Percentiles rank a stretch among this genome's conserved stretches.
Conservation (phyloP, 2,888 invertebrate genomes). For the Drosophila sordidula region DNA sequence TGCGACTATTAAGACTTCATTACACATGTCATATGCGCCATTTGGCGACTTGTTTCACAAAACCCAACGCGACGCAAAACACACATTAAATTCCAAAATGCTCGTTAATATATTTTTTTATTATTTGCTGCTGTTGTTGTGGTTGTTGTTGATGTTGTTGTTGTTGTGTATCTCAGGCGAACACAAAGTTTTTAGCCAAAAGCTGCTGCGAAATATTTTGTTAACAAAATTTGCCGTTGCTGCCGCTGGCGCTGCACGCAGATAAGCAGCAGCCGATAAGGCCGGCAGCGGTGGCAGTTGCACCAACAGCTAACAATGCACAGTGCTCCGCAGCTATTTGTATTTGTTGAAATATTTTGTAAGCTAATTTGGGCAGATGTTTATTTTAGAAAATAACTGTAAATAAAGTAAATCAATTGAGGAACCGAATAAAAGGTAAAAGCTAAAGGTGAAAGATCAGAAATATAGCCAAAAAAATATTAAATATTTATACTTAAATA, state of each 20-base stretch:
- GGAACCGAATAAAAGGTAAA: too few relatives aligned
- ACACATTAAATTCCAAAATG: conserved; percentile 67
- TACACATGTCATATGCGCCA: conserved; percentile 81
- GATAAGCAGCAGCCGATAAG: conserved; percentile 74
- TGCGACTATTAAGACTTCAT: conserved; percentile 78
- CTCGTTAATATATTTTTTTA: conserved; percentile 58
- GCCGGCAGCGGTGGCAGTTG: conserved; percentile 46
- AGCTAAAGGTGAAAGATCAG: too few relatives aligned
- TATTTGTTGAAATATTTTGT: background rate
- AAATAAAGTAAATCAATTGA: too few relatives aligned
- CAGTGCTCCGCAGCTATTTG: conserved; percentile 22
- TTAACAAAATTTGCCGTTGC: conserved; percentile 74
- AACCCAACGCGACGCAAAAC: conserved; percentile 40
- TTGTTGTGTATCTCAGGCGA: conserved; percentile 17
- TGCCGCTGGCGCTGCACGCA: conserved; percentile 54
- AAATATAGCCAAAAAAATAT: too few relatives aligned
- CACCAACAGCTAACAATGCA: conserved; percentile 35
- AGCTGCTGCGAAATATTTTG: conserved; percentile 74
- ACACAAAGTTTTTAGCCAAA: conserved; percentile 22
- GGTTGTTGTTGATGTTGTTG: conserved; percentile 22
- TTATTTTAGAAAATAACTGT: too few relatives aligned
- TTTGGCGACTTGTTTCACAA: conserved; percentile 48
- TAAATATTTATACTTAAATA: too few relatives aligned
- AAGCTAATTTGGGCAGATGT: background rate
- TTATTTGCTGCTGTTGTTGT: conserved; percentile 15